Evolutionary conservation across 2,888 invertebrate genomes (phyloP).

Genomic region (Tetropium fuscum): DNA sequence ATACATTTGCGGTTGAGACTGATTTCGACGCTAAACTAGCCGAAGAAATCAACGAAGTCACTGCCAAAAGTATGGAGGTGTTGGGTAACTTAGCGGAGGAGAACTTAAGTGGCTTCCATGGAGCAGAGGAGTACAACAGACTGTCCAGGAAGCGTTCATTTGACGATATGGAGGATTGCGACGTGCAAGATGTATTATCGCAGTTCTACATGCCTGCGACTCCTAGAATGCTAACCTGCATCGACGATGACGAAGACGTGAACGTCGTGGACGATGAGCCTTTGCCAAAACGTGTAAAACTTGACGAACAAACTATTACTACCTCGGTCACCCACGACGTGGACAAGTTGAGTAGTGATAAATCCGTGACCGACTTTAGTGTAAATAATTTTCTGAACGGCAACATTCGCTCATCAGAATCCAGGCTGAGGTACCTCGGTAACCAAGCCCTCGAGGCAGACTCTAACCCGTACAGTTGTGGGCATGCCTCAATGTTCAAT

Average conservation of each 20-base stretch:
- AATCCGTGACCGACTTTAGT: constrained; percentile 53
- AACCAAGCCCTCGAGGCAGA: constrained; percentile 43
- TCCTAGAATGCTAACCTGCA: constrained; percentile 75
- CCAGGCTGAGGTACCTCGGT: constrained; percentile 43
- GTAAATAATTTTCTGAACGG: constrained; percentile 56
- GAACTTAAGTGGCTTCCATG: constrained; percentile 35
- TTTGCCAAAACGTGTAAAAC: constrained; percentile 58
- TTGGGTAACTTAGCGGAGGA: constrained; percentile 55
- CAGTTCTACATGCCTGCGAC: constrained; percentile 80
- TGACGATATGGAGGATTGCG: constrained; percentile 75
- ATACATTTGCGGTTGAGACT: constrained; percentile 56
- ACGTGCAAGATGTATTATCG: constrained; percentile 77
- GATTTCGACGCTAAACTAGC: constrained; percentile 59
- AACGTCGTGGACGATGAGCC: constrained; percentile 64
- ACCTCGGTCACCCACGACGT: neutral
- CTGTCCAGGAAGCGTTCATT: constrained; percentile 65
- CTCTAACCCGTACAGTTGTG: constrained; percentile 68
- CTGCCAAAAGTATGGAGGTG: constrained; percentile 53
- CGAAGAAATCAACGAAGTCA: constrained; percentile 58
- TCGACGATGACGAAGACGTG: constrained; percentile 73
- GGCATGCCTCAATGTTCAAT: constrained; percentile 75
- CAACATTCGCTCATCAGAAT: constrained; percentile 47
- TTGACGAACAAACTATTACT: constrained; percentile 12
- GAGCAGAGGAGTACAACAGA: constrained; percentile 9
- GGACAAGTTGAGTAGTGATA: constrained; percentile 33